Conservation (phyloP, 2,797 vertebrate genomes). For the Melanotaenia trifasciata region DNA sequence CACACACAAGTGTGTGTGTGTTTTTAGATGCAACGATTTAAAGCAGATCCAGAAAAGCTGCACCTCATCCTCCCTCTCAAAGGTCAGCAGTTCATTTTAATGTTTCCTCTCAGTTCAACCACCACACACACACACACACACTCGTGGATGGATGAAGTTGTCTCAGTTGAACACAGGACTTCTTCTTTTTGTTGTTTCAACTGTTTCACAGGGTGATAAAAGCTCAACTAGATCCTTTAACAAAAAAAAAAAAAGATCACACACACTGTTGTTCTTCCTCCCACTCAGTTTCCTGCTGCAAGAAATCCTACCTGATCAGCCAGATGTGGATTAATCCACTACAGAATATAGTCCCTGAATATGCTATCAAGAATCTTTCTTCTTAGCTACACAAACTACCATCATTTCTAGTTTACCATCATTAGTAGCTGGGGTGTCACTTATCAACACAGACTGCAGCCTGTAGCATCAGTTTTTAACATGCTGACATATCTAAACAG, state of each 20-base stretch:
- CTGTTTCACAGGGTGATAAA: not conserved
- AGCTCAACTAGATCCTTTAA: not conserved
- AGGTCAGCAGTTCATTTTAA: conserved; percentile 9
- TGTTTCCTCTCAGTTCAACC: too few relatives aligned
- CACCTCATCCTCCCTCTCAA: conserved; percentile 29
- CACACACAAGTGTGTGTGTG: not conserved
- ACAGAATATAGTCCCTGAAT: not conserved
- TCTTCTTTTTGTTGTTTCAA: conserved; percentile 30
- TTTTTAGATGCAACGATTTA: conserved; percentile 36
- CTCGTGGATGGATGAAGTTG: too few relatives aligned
- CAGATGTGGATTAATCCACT: not conserved
- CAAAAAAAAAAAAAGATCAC: not conserved
- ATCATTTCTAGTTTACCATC: too few relatives aligned
- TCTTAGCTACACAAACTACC: too few relatives aligned
- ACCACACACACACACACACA: too few relatives aligned
- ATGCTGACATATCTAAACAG: too few relatives aligned
- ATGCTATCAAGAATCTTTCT: too few relatives aligned
- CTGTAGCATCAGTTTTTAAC: too few relatives aligned
- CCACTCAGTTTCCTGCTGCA: not conserved
- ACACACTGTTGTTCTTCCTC: too few relatives aligned
- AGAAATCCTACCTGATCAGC: not conserved
- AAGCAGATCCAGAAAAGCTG: conserved; percentile 11
- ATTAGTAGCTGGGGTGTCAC: too few relatives aligned
- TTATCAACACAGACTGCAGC: too few relatives aligned
- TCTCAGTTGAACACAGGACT: too few relatives aligned